phyloP scores from a whole-genome alignment of 2,797 vertebrate genomes.

The Neopelma chrysocephalum region DNA sequence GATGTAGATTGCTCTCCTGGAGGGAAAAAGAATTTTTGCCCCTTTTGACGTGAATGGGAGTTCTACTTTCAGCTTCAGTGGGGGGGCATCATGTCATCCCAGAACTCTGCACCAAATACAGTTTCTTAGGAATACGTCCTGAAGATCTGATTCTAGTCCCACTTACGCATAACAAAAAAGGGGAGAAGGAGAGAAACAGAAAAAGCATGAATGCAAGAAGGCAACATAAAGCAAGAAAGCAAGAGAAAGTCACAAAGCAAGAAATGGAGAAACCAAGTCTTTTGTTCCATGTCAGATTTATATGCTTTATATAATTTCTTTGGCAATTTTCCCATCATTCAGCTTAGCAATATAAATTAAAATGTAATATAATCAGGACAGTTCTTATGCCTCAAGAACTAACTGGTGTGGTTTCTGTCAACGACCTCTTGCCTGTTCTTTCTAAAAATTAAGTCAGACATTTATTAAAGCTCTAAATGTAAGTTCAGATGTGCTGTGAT shows the following conservation, averaged over 20 bases:
- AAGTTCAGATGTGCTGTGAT: background rate
- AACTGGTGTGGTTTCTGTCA: constrained; percentile 20
- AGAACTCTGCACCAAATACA: background rate
- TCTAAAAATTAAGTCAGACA: background rate
- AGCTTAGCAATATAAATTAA: constrained; percentile 29
- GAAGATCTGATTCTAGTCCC: background rate
- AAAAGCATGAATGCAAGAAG: background rate
- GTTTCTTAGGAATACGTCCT: background rate
- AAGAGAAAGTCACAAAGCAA: background rate
- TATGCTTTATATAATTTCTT: background rate
- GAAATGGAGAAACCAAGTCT: background rate
- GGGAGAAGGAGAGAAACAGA: background rate
- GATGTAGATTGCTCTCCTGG: background rate
- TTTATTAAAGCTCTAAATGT: background rate
- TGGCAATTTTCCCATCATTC: background rate
- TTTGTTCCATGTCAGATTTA: background rate
- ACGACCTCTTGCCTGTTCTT: background rate
- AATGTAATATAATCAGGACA: constrained; percentile 6
- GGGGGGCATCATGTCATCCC: background rate
- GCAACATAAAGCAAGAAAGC: background rate
- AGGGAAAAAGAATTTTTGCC: background rate
- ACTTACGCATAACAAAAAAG: background rate
- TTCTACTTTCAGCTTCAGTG: background rate
- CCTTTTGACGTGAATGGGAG: background rate
- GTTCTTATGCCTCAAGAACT: background rate